Base-by-base conservation (phyloP, 2,888 invertebrate species). In the Leptarthrus brevirostris region DNA sequence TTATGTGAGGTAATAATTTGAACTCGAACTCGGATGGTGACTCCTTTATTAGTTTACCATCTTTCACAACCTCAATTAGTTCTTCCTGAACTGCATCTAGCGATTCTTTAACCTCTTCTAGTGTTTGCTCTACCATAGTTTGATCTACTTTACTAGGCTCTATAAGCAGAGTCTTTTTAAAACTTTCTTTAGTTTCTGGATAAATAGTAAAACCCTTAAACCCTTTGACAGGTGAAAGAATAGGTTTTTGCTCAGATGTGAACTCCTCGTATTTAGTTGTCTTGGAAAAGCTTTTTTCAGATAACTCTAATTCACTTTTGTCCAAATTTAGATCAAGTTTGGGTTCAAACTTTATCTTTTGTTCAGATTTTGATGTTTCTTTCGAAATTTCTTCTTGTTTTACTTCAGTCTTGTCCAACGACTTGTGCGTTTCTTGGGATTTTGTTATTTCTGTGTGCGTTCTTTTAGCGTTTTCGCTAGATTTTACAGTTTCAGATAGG, bases 1-100 rank as follows among this genome's bases (percentile, higher is more conserved):
- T 85, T 2, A 83, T 81, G 77, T 85, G 84, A 20, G 88, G 86
- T 56, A 89, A 84, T 81, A 90, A 83, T 82, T 90, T 91, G 72
- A 92, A 90, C 80, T 91, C 91, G 80, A 92, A 92, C 81, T 92
- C 92, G 1, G 91, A 91, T 2, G 91, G 91, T 0, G 91, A 91
- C 78, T 91, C 90, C 79, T 92, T 91, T 77, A 90, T 90, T 64
- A 89, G 88, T 77, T 88, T 91, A 6, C 90, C 88, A 79, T 85
- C 87, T 81, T 88, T 88, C 76, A 88, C 87, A 2, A 81, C 79
- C 79, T 89, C 90, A 72, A 91, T 90, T 4, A 91, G 87, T 83
- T 91, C 91, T 78, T 88, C 90, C 82, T 90, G 90, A 0, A 90
- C 90, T 53, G 90, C 89, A 84, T 91, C 90, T 74, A 91, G 83